Percentiles rank a stretch among this genome's conserved stretches.
Conservation (phyloP, 2,113 vertebrate genomes). For the Zapornia atra region DNA sequence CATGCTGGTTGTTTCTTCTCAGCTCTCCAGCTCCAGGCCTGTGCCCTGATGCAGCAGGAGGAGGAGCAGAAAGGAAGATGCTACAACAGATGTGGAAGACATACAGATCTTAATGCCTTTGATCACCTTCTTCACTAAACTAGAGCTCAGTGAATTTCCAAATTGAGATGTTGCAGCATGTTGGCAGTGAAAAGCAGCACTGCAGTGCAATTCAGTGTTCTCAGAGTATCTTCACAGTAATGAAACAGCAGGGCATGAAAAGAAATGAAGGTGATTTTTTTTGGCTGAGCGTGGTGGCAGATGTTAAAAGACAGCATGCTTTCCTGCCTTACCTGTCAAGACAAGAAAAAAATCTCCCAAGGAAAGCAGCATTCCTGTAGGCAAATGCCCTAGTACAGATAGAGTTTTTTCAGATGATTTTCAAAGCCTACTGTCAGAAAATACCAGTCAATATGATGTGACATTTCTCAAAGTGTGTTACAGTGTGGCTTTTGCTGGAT, state of each 20-base stretch:
- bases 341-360: not conserved
- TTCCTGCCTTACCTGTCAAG: conserved; percentile 37
- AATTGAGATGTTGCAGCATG: conserved; percentile 24
- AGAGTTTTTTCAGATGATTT: not conserved
- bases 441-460: not conserved
- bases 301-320: conserved; percentile 32
- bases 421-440: not conserved
- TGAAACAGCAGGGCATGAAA: conserved; percentile 28
- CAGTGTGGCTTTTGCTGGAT: not conserved
- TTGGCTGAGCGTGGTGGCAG: conserved; percentile 1
- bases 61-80: not conserved
- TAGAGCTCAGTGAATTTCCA: conserved; percentile 43
- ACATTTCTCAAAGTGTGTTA: not conserved
- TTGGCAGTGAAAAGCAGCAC: conserved; percentile 34
- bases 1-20: not conserved
- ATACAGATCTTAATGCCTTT: not conserved
- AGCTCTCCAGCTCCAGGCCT: not conserved
- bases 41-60: not conserved
- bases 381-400: not conserved
- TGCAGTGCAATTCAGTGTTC: conserved; percentile 20
- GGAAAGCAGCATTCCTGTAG: not conserved
- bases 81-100: not conserved
- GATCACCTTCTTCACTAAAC: not conserved
- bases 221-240: not conserved
- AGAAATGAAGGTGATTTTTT: conserved; percentile 10